Evolutionary conservation across 2,797 vertebrate species (phyloP).

Genomic region (Enteromius mattozi): DNA sequence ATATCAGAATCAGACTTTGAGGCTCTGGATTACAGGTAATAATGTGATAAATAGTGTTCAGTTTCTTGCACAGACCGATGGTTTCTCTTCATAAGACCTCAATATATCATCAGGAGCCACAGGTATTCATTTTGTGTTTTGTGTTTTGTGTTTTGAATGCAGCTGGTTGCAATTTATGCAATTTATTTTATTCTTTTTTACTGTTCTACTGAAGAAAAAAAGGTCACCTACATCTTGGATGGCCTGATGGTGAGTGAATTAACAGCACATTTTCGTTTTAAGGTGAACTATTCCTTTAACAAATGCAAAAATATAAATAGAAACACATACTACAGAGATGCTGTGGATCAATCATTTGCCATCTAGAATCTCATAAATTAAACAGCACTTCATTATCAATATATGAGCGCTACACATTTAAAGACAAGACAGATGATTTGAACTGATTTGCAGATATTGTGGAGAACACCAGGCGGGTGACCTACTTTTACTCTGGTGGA

Average conservation of each 20-base stretch:
- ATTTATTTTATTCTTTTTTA: background rate
- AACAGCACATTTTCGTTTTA: background rate
- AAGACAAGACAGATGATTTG: slow-evolving; percentile 40
- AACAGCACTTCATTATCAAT: slow-evolving; percentile 24
- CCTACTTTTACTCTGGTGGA: slow-evolving; percentile 41
- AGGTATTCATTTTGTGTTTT: background rate
- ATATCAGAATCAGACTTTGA: too few species aligned
- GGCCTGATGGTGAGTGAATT: background rate
- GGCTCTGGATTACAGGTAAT: background rate
- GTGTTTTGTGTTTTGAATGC: background rate
- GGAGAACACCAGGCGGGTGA: slow-evolving; percentile 31
- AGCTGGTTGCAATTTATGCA: background rate
- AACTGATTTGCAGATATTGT: slow-evolving; percentile 22
- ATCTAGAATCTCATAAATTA: slow-evolving; percentile 35
- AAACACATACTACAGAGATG: slow-evolving; percentile 32
- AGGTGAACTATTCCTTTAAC: background rate
- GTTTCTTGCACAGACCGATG: background rate
- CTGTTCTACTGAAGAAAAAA: background rate
- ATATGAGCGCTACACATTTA: slow-evolving; percentile 28
- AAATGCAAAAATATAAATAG: slow-evolving; percentile 30
- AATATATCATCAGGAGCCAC: background rate
- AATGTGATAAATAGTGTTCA: background rate
- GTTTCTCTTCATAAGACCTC: background rate
- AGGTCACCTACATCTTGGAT: background rate
- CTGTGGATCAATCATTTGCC: slow-evolving; percentile 14